Evolutionary conservation across 2,888 invertebrate genomes (phyloP).

Genomic region (Lasioglossum calceatum): DNA sequence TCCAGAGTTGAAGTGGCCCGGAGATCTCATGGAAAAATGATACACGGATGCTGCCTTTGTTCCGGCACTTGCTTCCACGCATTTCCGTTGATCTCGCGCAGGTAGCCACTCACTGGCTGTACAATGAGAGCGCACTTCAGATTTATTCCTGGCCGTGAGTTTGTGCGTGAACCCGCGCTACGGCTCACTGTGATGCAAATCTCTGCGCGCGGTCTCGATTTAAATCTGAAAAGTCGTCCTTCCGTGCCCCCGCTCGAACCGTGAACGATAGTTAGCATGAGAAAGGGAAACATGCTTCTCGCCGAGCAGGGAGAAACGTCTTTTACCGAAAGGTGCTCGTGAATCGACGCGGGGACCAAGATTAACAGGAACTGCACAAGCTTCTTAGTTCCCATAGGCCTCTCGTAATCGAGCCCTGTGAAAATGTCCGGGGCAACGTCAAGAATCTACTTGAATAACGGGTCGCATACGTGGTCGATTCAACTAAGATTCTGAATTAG

Average conservation of each 20-base stretch:
- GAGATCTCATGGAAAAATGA: neutral
- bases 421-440: neutral
- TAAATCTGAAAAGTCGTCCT: conserved; percentile 73
- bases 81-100: conserved; percentile 45
- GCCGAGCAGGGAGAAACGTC: conserved; percentile 36
- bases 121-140: conserved; percentile 50
- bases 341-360: conserved; percentile 21
- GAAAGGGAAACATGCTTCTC: conserved; percentile 60
- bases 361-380: conserved; percentile 13
- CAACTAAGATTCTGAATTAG: no score
- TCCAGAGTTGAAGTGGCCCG: neutral
- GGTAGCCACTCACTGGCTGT: conserved; percentile 31
- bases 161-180: conserved; percentile 51
- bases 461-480: neutral
- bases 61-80: conserved; percentile 14
- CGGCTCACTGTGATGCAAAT: conserved; percentile 72
- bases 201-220: conserved; percentile 62
- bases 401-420: conserved; percentile 4
- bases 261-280: conserved; percentile 67
- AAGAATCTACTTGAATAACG: neutral
- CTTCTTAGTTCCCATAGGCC: conserved; percentile 15
- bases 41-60: neutral
- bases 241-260: conserved; percentile 49
- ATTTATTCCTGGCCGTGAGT: conserved; percentile 48
- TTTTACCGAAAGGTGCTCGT: conserved; percentile 49